Base-by-base conservation (phyloP, 2,797 vertebrate genomes). In the Scolopax rusticola region DNA sequence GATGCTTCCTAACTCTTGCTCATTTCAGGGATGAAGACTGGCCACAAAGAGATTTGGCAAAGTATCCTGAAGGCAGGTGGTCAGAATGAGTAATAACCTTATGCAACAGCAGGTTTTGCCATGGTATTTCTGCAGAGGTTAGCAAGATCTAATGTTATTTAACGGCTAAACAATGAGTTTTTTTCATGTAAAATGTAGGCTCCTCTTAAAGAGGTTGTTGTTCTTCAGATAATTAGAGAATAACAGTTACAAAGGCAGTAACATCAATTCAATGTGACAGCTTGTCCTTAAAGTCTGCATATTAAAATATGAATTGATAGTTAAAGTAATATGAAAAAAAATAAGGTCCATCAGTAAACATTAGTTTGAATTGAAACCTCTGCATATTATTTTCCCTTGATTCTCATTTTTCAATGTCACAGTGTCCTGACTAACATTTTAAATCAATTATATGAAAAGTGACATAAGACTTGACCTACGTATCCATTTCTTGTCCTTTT, bases 181-280 rank as follows among this genome's bases (percentile, higher is more conserved):
- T 59, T 53, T 40, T 82, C 6, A 50, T 51, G 8, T 79, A 54
- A 69, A 89, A 85, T 50, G 6, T 27, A 43, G 11, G 8, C 8
- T 79, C 1, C 21, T 74, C 5, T 78, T 64, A 56, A 91, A 81
- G 12, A 80, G 24, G 12, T 15, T 28, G 9, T 36, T 82, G 25
- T 83, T 88, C 28, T 60, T 71, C 16, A 80, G 8, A 9, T 19
- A 68, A 18, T 61, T 16, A 56, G 23, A 71, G 41, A 85, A 53
- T 61, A 36, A 50, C 38, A 14, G 8, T 89, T 85, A 14, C 47
- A 30, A 78, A 68, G 25, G 24, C 48, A 83, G 25, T 24, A n/a
- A 8, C 28, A 53, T 51, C 6, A 20, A 6, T 63, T 83, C 11
- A 60, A 6, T 0, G 0, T 19, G 24, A 56, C 30, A 77, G 6